Evolutionary conservation across 2,888 invertebrate species (phyloP).

Genomic region (Arrhopalites spinosus): DNA sequence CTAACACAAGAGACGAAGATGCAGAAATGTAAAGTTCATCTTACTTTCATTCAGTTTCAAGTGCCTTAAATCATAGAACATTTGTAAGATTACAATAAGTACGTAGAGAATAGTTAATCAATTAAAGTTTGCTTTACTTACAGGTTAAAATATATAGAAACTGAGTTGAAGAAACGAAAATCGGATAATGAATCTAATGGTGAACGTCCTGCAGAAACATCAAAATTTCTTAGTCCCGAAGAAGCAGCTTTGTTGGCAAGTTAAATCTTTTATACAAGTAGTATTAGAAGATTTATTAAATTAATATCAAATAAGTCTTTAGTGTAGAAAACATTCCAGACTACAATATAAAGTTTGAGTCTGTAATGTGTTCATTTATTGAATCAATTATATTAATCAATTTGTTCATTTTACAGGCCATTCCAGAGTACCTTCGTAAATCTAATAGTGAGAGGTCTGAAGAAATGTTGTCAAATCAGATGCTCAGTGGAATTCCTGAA

Average conservation of each 20-base stretch:
- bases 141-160: constrained; percentile 80
- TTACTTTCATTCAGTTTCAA: no score
- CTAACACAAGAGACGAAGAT: constrained; percentile 96
- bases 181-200: constrained; percentile 59
- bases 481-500: constrained; percentile 99
- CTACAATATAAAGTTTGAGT: no score
- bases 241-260: constrained; percentile 84
- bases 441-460: constrained; percentile 88
- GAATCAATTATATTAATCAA: no score
- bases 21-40: constrained; percentile 86
- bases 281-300: no score
- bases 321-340: no score
- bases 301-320: no score
- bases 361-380: no score
- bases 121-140: constrained; percentile 67
- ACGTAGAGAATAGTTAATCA: not conserved
- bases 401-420: no score
- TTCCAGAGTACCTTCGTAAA: constrained; percentile 85
- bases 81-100: no score
- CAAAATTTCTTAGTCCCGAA: constrained; percentile 78
- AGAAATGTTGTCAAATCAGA: constrained; percentile 99
- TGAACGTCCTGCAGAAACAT: constrained; percentile 58
- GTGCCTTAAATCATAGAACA: no score
- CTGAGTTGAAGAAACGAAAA: constrained; percentile 67
- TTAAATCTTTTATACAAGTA: no score